Percentiles rank a stretch among this genome's conserved stretches.
Evolutionary conservation across 2,797 vertebrate genomes (phyloP).

Genomic region (Prunella strophiata): DNA sequence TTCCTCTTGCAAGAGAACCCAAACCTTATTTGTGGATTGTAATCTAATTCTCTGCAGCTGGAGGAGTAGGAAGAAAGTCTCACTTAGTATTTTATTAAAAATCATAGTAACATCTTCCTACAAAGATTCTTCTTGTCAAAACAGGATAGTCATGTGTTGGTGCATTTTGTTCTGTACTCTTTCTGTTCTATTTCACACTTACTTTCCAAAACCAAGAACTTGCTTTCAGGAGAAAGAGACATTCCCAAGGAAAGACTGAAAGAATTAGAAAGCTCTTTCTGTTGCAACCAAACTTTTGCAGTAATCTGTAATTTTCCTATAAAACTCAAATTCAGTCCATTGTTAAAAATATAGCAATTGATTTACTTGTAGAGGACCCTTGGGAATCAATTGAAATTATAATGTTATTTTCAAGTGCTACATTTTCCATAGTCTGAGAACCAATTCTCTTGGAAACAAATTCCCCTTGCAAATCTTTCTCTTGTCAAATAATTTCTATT

Average conservation of each 20-base stretch:
- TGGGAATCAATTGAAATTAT: not conserved
- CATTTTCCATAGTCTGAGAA: not conserved
- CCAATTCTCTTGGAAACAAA: not conserved
- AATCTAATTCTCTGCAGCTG: not conserved
- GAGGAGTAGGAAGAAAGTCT: not conserved
- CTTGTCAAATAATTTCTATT: not conserved
- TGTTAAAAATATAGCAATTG: not conserved
- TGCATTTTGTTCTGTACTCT: not conserved
- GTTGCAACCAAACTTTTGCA: not conserved
- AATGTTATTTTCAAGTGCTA: not conserved
- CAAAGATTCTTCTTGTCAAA: slow-evolving; percentile 19
- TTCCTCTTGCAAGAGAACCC: not conserved
- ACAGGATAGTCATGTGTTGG: not conserved
- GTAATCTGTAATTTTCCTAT: not conserved
- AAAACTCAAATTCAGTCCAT: not conserved
- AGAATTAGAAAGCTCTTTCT: not conserved
- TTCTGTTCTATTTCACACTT: not conserved
- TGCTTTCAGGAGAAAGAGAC: not conserved
- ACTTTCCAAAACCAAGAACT: not conserved
- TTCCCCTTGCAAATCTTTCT: not conserved
- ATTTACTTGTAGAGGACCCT: not conserved
- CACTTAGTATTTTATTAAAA: slow-evolving; percentile 23
- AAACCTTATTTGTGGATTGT: not conserved
- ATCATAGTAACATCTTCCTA: slow-evolving; percentile 43
- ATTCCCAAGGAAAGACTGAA: not conserved